Base-by-base conservation (phyloP, 2,797 vertebrate genomes). In the Rousettus madagascariensis region DNA sequence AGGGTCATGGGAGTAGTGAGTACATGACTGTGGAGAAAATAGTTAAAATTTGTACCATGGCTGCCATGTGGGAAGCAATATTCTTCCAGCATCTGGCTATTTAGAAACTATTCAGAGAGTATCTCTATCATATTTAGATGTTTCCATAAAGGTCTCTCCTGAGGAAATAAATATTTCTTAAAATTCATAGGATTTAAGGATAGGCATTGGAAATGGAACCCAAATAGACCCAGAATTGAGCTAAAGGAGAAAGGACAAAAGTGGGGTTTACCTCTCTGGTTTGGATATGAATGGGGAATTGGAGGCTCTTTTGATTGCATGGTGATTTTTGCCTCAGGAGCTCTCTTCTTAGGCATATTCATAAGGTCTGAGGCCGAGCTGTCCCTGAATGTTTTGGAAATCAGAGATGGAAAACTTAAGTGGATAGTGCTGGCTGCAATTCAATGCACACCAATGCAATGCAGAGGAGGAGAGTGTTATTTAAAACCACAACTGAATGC, bases 371-470 rank as follows among this genome's bases (percentile, higher is more conserved):
- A 91, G 33, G 43, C 86, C 30, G 80, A 59, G 24, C 24, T 92
- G 55, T 90, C 69, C 74, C 68, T 82, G 33, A 86, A 87, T 92
- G 91, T 95, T 96, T 92, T 97, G 91, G 91, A 97, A 97, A 93
- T 94, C 89, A 96, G 91, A 72, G 61, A 87, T 80, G 91, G 97
- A 95, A 97, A 96, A 95, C 55, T 75, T 86, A 69, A 91, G 93
- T 92, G 91, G 72, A 59, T 24, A 61, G 61, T 74, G 26, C 59
- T 95, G 95, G 95, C 93, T 86, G 13, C 36, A n/a, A 8, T 88
- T 92, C 96, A 97, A 3, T 2, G 11, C 86, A 83, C 2, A 5
- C 86, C 74, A 71, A 36, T 68, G 77, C 33, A 74, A 65, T 43
- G 19, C 38, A 53, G 63, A 66, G 19, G 15, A 38, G 78, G 2